Percentiles rank a stretch among this genome's conserved stretches.
Evolutionary conservation across 2,113 vertebrate species (phyloP).

Genomic region (Condylura cristata): DNA sequence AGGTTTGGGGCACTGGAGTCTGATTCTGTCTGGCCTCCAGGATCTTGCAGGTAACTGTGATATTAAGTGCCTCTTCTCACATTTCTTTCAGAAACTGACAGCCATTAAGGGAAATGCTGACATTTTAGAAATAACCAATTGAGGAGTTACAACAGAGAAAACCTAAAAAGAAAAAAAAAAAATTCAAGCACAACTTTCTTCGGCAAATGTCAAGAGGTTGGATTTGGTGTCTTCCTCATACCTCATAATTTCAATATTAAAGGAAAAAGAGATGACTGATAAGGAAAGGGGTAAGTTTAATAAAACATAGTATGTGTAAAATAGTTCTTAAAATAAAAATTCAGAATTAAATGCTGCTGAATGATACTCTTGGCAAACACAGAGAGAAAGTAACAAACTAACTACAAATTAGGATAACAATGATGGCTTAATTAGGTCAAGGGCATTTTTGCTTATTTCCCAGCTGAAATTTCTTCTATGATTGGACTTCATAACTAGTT

Average conservation of each 20-base stretch:
- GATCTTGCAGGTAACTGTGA: not conserved
- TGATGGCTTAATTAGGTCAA: conserved; percentile 57
- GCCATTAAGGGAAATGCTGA: conserved; percentile 46
- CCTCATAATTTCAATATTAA: not conserved
- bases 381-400: conserved; percentile 25
- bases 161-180: conserved; percentile 34
- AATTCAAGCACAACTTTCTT: conserved; percentile 11
- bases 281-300: not conserved
- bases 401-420: not conserved
- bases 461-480: conserved; percentile 6
- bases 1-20: not conserved
- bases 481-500: conserved; percentile 42
- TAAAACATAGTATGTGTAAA: not conserved
- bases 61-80: conserved; percentile 11
- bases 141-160: conserved; percentile 28
- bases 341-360: not conserved
- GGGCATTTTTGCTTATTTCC: conserved; percentile 22
- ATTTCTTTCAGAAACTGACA: conserved; percentile 54
- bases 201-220: not conserved
- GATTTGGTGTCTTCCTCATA: not conserved
- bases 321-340: conserved; percentile 14
- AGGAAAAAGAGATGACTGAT: not conserved
- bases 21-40: not conserved
- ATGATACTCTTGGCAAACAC: not conserved
- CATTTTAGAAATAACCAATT: conserved; percentile 43